phyloP scores from a whole-genome alignment of 64 coral and sea anemone genomes.

The Astreopora myriophthalma region DNA sequence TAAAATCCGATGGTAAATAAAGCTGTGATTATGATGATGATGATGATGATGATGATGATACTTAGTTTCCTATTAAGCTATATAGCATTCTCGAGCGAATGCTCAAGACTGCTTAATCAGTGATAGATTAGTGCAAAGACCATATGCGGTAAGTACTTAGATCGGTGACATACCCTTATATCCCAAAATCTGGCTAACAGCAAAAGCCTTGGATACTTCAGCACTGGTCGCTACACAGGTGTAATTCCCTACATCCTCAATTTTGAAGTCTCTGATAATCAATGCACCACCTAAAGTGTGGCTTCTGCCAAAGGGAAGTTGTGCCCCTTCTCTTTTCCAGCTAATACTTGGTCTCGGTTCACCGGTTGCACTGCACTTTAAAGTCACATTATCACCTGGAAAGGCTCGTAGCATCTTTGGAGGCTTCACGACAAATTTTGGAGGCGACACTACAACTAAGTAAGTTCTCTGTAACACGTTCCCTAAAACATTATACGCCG shows the following conservation, averaged over 20 bases:
- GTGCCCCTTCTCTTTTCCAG: background rate
- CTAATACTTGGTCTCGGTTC: background rate
- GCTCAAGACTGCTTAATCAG: too few species aligned
- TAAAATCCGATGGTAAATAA: too few species aligned
- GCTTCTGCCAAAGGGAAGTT: background rate
- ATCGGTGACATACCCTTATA: too few species aligned
- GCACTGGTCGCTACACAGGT: background rate
- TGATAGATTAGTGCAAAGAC: too few species aligned
- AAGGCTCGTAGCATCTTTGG: background rate
- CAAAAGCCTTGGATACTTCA: background rate
- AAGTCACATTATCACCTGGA: background rate
- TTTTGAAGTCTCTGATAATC: background rate
- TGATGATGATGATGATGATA: too few species aligned
- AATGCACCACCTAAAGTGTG: background rate
- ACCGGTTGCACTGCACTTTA: background rate
- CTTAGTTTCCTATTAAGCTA: too few species aligned
- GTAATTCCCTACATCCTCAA: constrained; percentile 35
- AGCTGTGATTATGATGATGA: too few species aligned
- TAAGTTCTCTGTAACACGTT: background rate
- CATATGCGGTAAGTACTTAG: too few species aligned
- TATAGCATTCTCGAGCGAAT: too few species aligned
- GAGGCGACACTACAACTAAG: background rate
- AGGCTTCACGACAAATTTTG: background rate
- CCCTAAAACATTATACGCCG: constrained; percentile 42
- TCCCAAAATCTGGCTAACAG: too few species aligned